phyloP scores from a whole-genome alignment of 2,113 vertebrate genomes.

The Semicossyphus pulcher region DNA sequence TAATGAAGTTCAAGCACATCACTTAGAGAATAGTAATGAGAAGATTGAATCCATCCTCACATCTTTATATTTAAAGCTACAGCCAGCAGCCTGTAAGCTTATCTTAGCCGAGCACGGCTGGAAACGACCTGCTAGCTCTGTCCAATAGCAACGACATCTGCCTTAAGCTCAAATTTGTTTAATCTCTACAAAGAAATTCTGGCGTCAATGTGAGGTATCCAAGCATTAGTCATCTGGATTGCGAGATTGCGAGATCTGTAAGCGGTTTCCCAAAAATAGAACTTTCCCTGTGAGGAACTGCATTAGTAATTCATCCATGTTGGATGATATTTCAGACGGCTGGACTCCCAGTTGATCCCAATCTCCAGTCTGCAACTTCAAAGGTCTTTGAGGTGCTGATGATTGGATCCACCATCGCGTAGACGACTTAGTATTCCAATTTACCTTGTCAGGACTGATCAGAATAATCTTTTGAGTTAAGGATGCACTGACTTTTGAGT shows the following conservation, averaged over 20 bases:
- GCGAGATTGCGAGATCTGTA: neutral
- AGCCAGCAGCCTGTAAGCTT: neutral
- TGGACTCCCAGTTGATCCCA: neutral
- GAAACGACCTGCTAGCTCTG: neutral
- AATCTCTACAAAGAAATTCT: neutral
- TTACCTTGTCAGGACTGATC: no score
- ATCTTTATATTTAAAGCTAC: no score
- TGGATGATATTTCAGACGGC: neutral
- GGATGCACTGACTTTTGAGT: neutral
- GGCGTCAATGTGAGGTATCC: neutral
- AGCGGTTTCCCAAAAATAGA: neutral
- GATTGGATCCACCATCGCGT: no score
- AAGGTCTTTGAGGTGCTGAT: neutral
- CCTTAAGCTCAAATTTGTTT: neutral
- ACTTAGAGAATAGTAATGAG: neutral
- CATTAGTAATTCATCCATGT: neutral
- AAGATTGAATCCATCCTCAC: neutral
- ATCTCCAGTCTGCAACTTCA: neutral
- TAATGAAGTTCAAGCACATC: neutral
- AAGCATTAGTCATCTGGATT: neutral
- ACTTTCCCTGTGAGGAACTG: no score
- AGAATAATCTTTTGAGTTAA: no score
- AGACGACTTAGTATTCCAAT: no score
- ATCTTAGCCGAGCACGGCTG: neutral
- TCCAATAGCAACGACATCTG: neutral